These are phyloP conservation scores for Scatophagus argus DNA, from an alignment of 2,113 vertebrate genomes.

Conservation along the genomic window DNA sequence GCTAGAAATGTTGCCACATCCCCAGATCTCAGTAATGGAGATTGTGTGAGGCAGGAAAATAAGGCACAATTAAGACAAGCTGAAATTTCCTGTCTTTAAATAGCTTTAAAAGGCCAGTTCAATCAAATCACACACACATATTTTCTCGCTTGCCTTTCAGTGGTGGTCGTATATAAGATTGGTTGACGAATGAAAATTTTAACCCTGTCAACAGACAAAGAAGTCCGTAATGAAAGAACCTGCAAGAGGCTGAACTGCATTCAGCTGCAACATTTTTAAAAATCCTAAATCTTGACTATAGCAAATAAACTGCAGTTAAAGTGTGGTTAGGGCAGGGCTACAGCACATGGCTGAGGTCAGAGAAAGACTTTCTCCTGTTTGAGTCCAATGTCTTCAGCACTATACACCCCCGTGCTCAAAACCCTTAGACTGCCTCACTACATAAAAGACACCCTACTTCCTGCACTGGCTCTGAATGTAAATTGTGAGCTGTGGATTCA, in stretches of 20 bases:
- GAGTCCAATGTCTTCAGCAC: slow-evolving; percentile 23
- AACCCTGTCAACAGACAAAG: background rate
- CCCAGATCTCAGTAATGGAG: background rate
- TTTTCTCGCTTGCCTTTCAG: background rate
- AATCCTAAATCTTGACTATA: background rate
- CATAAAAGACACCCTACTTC: slow-evolving; percentile 32
- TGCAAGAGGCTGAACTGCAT: background rate
- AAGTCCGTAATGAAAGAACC: background rate
- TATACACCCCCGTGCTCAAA: background rate
- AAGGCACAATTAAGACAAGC: background rate
- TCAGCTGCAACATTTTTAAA: background rate
- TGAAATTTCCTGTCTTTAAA: background rate
- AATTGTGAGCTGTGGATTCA: background rate
- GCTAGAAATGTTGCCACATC: too few relatives aligned
- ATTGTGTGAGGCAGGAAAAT: background rate
- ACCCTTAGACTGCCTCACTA: slow-evolving; percentile 1
- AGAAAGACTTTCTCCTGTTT: background rate
- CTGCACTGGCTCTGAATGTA: background rate
- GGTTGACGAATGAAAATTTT: background rate
- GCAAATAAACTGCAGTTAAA: background rate
- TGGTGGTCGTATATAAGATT: background rate
- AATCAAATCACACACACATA: background rate
- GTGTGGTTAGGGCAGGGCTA: too few relatives aligned
- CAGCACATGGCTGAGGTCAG: background rate
- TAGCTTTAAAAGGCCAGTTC: background rate